phyloP scores from a whole-genome alignment of 2,797 vertebrate genomes.

The Microctenopoma lineatum region DNA sequence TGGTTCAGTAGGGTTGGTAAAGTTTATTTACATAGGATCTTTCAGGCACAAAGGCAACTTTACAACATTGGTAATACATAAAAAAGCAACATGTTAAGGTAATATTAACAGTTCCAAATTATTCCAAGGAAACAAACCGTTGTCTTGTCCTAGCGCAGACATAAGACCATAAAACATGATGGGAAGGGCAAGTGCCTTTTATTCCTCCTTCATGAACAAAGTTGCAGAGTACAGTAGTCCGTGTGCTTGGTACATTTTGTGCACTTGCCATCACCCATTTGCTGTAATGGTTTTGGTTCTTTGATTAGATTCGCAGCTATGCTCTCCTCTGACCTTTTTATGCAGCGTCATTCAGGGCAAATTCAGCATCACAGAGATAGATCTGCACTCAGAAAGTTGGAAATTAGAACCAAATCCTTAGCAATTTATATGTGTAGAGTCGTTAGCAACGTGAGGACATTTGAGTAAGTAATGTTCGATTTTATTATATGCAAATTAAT shows the following conservation, averaged over 20 bases:
- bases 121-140: not conserved
- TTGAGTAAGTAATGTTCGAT: not conserved
- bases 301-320: slow-evolving; percentile 75
- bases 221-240: slow-evolving; percentile 49
- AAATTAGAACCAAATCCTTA: slow-evolving; percentile 7
- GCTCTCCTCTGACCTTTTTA: slow-evolving; percentile 66
- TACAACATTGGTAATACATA: too few species aligned
- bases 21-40: too few species aligned
- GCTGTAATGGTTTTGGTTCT: slow-evolving; percentile 74
- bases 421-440: slow-evolving; percentile 4
- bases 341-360: slow-evolving; percentile 58
- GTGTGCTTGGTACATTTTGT: slow-evolving; percentile 57
- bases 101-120: slow-evolving; percentile 7
- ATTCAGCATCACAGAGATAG: slow-evolving; percentile 50
- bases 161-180: slow-evolving; percentile 49
- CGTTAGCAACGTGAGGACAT: not conserved
- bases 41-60: too few species aligned
- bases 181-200: slow-evolving; percentile 45
- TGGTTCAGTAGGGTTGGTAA: not conserved
- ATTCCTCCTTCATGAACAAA: slow-evolving; percentile 51
- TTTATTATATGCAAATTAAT: not conserved
- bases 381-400: slow-evolving; percentile 28
- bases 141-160: slow-evolving; percentile 29
- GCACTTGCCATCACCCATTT: slow-evolving; percentile 73
- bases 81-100: too few species aligned